A percentile compares a stretch with the other conserved stretches of the same genome.
Conservation (phyloP, 1,140 invertebrate genomes). For the Procambarus virginalis region DNA sequence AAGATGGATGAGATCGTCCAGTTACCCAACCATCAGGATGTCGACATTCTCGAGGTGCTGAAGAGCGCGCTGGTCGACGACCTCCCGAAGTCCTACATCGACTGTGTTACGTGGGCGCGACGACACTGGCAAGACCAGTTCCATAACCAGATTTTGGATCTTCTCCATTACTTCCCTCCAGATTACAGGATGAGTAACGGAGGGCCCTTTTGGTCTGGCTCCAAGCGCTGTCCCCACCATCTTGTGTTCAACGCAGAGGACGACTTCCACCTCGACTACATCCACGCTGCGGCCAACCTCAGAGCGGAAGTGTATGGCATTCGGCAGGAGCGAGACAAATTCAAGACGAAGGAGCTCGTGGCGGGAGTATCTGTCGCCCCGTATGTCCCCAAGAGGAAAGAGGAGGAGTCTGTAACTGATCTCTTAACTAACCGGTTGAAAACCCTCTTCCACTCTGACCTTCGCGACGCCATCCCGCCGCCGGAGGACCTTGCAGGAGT, state of each 20-base stretch:
- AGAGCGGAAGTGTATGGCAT: conserved; percentile 93
- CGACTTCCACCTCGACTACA: conserved; percentile 89
- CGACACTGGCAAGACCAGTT: conserved; percentile 94
- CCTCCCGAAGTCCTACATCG: conserved; percentile 85
- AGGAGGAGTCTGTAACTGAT: neutral
- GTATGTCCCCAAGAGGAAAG: neutral
- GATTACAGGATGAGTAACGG: conserved; percentile 93
- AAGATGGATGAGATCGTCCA: conserved; percentile 89
- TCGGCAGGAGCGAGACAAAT: conserved; percentile 81
- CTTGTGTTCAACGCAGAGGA: conserved; percentile 82
- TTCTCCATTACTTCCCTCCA: conserved; percentile 96
- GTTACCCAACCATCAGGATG: conserved; percentile 88
- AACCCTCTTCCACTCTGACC: neutral
- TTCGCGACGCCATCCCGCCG: conserved; percentile 75
- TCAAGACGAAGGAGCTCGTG: conserved; percentile 79
- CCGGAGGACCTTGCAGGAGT: conserved; percentile 45
- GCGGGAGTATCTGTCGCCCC: neutral
- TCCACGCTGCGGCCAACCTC: conserved; percentile 93
- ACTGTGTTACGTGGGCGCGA: conserved; percentile 94
- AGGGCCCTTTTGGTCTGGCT: conserved; percentile 97
- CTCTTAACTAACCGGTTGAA: no score
- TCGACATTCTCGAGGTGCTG: conserved; percentile 91
- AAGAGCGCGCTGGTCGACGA: conserved; percentile 92
- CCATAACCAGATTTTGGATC: conserved; percentile 94
- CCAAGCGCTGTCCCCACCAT: conserved; percentile 94